phyloP scores from a whole-genome alignment of 2,113 vertebrate species.

The Microcebus tavaratra region DNA sequence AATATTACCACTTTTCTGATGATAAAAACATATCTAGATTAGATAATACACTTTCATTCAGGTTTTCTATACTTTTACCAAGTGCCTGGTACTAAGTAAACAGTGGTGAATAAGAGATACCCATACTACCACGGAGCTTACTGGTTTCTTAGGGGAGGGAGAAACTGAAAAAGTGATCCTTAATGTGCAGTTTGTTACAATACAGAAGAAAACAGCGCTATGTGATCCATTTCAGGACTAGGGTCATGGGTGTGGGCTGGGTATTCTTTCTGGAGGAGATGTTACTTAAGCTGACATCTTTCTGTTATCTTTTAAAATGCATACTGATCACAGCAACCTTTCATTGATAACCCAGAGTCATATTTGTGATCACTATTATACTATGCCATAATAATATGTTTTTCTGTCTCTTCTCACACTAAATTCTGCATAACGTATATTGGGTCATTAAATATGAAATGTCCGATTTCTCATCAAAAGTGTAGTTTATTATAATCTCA shows the following conservation, averaged over 20 bases:
- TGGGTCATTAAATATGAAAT: too few species aligned
- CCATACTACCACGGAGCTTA: background rate
- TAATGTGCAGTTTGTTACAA: background rate
- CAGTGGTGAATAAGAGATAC: background rate
- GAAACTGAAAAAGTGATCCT: background rate
- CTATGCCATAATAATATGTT: background rate
- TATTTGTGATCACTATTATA: background rate
- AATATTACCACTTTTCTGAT: constrained; percentile 11
- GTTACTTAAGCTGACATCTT: background rate
- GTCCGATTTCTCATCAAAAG: too few species aligned
- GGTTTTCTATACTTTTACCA: constrained; percentile 4
- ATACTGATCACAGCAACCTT: background rate
- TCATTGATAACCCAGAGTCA: background rate
- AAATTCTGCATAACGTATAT: background rate
- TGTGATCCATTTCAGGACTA: background rate
- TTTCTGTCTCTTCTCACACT: background rate
- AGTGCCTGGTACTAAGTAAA: background rate
- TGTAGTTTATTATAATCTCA: too few species aligned
- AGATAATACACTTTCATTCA: background rate
- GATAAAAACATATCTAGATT: background rate
- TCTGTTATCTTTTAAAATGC: background rate
- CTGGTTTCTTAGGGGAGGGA: background rate
- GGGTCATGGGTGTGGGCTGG: background rate
- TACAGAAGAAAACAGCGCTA: background rate
- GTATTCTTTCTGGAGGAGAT: background rate